A percentile compares a stretch with the other conserved stretches of the same genome.
phyloP scores from a whole-genome alignment of 2,888 invertebrate genomes.

The Micropterix aruncella region DNA sequence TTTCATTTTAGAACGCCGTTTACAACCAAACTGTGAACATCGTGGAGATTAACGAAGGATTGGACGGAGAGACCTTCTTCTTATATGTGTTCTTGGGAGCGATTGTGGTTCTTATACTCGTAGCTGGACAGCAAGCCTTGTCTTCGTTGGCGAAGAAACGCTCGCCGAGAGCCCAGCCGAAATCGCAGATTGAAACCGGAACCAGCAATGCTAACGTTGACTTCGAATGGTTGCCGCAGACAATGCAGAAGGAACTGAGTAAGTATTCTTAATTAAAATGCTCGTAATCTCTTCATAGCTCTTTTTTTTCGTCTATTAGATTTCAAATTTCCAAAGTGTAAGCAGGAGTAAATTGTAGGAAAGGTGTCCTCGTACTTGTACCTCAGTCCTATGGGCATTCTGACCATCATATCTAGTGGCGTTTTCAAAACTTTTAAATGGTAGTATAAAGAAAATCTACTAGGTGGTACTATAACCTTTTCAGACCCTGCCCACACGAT shows the following conservation, averaged over 20 bases:
- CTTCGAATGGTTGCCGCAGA: conserved; percentile 95
- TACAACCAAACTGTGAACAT: conserved; percentile 97
- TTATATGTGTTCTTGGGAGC: conserved; percentile 91
- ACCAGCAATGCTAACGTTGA: conserved; percentile 88
- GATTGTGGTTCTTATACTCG: conserved; percentile 71
- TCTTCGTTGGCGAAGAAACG: conserved; percentile 72
- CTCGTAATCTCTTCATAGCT: too few relatives aligned
- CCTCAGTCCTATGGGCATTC: too few relatives aligned
- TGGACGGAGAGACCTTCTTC: conserved; percentile 98
- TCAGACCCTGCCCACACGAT: too few relatives aligned
- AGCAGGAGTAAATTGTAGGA: too few relatives aligned
- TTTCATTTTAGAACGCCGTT: conserved; percentile 68
- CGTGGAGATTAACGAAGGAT: conserved; percentile 89
- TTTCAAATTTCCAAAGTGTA: too few relatives aligned
- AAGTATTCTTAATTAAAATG: too few relatives aligned
- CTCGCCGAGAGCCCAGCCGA: conserved; percentile 19
- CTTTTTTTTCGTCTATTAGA: too few relatives aligned
- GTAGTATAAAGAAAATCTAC: too few relatives aligned
- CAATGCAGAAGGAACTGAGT: conserved; percentile 74
- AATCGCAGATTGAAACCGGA: conserved; percentile 68
- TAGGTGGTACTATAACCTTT: too few relatives aligned
- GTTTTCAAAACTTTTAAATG: too few relatives aligned
- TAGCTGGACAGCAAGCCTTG: conserved; percentile 80
- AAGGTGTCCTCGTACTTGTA: too few relatives aligned
- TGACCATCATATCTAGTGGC: too few relatives aligned